phyloP scores from a whole-genome alignment of 2,797 vertebrate genomes.

The Channa striata region DNA sequence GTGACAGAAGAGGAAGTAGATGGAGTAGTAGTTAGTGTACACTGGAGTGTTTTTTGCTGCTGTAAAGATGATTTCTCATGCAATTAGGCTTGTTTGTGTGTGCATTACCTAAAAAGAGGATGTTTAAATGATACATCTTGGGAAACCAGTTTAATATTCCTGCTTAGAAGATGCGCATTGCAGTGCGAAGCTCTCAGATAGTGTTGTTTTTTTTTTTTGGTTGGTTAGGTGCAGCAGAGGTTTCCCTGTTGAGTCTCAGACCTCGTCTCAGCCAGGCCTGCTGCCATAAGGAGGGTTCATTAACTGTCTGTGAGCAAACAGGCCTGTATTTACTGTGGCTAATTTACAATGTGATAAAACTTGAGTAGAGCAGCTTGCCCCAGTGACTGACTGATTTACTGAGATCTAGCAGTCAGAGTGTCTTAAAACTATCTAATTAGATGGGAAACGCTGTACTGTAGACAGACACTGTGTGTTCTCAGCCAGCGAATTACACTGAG shows the following conservation, averaged over 20 bases:
- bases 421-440: constrained; percentile 33
- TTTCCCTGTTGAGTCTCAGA: not conserved
- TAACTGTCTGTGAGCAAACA: constrained; percentile 43
- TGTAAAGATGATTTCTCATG: not conserved
- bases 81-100: no score
- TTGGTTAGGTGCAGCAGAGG: not conserved
- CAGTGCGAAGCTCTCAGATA: not conserved
- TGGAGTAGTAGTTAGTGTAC: no score
- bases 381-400: constrained; percentile 16
- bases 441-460: not conserved
- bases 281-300: constrained; percentile 32
- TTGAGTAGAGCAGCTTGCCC: constrained; percentile 21
- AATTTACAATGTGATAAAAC: constrained; percentile 47
- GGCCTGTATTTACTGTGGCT: constrained; percentile 44
- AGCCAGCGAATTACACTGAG: not conserved
- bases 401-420: constrained; percentile 6
- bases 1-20: not conserved
- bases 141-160: not conserved
- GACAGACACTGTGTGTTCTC: constrained; percentile 4
- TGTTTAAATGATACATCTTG: not conserved
- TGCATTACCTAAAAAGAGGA: not conserved
- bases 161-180: constrained; percentile 5
- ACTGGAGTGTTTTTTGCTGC: no score
- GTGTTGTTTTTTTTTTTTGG: not conserved
- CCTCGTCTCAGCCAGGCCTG: not conserved